These are phyloP conservation scores for Pithys albifrons DNA, from an alignment of 2,113 vertebrate genomes.

Conservation along the genomic window DNA sequence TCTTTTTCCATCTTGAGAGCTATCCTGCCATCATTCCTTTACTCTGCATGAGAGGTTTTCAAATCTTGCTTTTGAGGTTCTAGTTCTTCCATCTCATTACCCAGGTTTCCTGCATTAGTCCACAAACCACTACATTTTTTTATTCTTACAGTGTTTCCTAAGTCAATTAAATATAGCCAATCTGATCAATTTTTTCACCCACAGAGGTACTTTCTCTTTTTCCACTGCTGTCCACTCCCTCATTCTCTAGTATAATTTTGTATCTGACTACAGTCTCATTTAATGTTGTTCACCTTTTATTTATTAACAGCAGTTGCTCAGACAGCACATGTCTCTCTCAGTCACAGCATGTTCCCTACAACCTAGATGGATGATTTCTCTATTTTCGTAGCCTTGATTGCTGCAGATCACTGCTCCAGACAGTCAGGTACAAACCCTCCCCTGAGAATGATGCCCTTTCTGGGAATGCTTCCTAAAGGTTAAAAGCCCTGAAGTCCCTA, in stretches of 20 bases:
- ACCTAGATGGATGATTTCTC: background rate
- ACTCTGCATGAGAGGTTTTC: background rate
- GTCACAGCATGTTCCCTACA: background rate
- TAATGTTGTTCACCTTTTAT: background rate
- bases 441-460: background rate
- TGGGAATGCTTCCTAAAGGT: background rate
- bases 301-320: background rate
- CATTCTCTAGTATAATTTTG: background rate
- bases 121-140: background rate
- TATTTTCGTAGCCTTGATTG: background rate
- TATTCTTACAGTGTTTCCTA: background rate
- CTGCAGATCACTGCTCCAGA: background rate
- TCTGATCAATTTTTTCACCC: background rate
- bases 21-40: background rate
- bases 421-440: background rate
- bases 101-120: background rate
- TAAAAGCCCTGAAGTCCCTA: background rate
- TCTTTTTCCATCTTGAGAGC: background rate
- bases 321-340: background rate
- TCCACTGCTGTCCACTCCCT: rapidly evolving
- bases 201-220: background rate
- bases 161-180: background rate
- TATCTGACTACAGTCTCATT: background rate
- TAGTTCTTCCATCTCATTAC: background rate
- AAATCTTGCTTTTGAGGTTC: background rate